Conservation (phyloP, 2,113 vertebrate genomes). For the Suncus etruscus region DNA sequence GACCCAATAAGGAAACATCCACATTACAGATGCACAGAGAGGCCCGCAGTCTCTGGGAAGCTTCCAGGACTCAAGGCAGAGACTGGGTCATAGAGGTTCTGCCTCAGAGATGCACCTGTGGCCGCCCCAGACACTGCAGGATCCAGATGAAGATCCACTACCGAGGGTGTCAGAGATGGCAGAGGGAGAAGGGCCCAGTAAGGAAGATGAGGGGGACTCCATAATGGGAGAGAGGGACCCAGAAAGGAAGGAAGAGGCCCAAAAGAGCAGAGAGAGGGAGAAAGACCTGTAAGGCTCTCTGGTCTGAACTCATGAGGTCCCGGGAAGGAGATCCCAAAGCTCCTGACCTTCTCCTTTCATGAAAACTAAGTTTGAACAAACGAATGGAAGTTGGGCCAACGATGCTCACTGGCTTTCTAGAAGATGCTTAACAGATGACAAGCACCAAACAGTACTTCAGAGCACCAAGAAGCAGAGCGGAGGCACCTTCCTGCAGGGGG, state of each 20-base stretch:
- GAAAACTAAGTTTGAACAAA: no score
- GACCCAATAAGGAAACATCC: neutral
- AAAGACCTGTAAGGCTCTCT: neutral
- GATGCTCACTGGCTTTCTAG: neutral
- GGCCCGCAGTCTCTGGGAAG: no score
- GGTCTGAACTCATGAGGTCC: neutral
- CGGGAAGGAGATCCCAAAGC: no score
- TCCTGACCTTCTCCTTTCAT: no score
- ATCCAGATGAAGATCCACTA: neutral
- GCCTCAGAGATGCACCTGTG: no score
- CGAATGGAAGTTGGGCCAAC: neutral
- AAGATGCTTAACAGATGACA: neutral
- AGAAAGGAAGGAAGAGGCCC: no score
- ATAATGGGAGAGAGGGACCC: no score
- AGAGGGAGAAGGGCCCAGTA: no score
- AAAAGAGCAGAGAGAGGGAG: no score
- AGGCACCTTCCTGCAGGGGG: neutral
- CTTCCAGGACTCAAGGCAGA: neutral
- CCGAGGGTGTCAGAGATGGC: neutral
- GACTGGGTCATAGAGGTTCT: neutral
- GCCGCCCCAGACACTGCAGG: neutral
- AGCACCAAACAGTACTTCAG: constrained; percentile 8
- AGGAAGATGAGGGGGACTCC: no score
- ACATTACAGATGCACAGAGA: neutral
- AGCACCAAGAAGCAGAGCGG: neutral